These are phyloP conservation scores for Pogonophryne albipinna DNA, from an alignment of 2,797 vertebrate genomes.

Conservation along the genomic window DNA sequence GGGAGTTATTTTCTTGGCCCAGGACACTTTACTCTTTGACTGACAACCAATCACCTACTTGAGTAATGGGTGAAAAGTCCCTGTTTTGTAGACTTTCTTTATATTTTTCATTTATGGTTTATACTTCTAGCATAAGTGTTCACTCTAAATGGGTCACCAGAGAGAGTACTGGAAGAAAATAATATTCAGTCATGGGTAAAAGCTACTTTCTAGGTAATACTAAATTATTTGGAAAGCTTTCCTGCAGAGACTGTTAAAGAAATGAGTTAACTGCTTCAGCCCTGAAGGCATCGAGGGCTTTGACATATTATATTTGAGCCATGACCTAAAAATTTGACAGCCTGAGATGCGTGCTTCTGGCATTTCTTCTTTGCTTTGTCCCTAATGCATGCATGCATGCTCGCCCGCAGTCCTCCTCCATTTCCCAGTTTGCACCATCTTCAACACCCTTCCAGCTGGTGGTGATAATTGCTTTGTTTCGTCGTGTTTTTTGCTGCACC, in stretches of 20 bases:
- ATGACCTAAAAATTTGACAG: conserved; percentile 68
- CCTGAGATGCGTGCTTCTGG: conserved; percentile 49
- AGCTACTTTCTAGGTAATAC: conserved; percentile 15
- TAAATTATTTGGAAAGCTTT: conserved; percentile 6
- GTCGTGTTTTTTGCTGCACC: conserved; percentile 18
- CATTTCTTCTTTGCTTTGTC: conserved; percentile 21
- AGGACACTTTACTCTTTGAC: conserved; percentile 27
- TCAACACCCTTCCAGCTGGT: conserved; percentile 43
- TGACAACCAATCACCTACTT: conserved; percentile 40
- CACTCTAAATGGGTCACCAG: conserved; percentile 19
- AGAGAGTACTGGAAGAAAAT: conserved; percentile 10
- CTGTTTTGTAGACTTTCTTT: background rate
- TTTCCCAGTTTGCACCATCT: conserved; percentile 24
- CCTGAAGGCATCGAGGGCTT: conserved; percentile 29
- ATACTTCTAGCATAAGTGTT: background rate
- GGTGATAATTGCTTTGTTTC: conserved; percentile 50
- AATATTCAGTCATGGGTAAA: background rate
- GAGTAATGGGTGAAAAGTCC: background rate
- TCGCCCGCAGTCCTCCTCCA: conserved; percentile 18
- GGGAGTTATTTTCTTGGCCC: conserved; percentile 40
- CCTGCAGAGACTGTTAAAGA: conserved; percentile 24
- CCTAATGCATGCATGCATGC: conserved; percentile 36
- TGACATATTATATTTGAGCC: conserved; percentile 57
- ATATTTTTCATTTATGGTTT: background rate
- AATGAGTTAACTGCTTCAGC: conserved; percentile 40